phyloP scores from a whole-genome alignment of 1,140 invertebrate species.

The Drosophila tropicalis region DNA sequence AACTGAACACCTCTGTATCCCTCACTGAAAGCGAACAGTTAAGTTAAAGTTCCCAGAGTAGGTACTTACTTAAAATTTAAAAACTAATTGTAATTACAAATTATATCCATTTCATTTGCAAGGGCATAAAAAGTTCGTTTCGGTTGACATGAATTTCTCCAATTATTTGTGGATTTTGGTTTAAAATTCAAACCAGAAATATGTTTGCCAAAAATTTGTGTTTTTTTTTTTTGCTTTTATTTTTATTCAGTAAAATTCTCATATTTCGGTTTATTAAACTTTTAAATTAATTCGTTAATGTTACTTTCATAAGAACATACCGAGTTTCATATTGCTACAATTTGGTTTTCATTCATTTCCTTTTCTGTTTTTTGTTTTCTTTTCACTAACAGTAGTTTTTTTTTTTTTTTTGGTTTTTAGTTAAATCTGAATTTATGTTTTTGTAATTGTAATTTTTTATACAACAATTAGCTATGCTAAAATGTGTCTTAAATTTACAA shows the following conservation, averaged over 20 bases:
- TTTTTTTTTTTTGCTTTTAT: conserved; percentile 36
- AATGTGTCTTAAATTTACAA: conserved; percentile 62
- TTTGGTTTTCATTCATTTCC: conserved; percentile 43
- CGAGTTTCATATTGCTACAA: conserved; percentile 79
- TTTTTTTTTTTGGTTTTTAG: conserved; percentile 2
- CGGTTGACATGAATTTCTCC: neutral
- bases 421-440: conserved; percentile 60
- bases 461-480: conserved; percentile 80
- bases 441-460: conserved; percentile 55
- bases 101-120: neutral
- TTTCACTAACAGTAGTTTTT: conserved; percentile 63
- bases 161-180: neutral
- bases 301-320: conserved; percentile 81
- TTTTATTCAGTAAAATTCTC: conserved; percentile 80
- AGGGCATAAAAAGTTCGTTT: neutral
- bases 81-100: neutral
- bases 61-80: too few relatives aligned
- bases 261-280: conserved; percentile 76
- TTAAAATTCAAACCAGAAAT: conserved; percentile 18
- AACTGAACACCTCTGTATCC: too few relatives aligned
- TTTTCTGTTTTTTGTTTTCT: conserved; percentile 31
- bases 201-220: conserved; percentile 15
- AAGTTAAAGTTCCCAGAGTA: too few relatives aligned
- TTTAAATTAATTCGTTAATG: conserved; percentile 80
- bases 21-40: too few relatives aligned